Conservation (phyloP, 2,888 invertebrate species). For the Drosophila tanythrix region DNA sequence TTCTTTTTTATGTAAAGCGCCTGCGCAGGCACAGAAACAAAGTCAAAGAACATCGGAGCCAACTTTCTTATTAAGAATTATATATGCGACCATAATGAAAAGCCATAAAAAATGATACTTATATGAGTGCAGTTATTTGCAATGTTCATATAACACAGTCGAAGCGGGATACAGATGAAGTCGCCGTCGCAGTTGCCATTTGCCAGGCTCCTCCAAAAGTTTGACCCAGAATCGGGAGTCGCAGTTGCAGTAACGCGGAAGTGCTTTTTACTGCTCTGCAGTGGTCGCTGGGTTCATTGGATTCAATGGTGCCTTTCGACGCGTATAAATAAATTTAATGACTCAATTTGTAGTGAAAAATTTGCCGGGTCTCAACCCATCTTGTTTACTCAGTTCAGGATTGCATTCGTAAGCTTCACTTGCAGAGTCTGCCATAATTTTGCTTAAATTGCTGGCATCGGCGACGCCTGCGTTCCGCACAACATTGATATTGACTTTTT, state of each 20-base stretch:
- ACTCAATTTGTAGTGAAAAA: constrained; percentile 82
- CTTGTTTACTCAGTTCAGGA: constrained; percentile 50
- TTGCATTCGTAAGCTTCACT: constrained; percentile 57
- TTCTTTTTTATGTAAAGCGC: background rate
- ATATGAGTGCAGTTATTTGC: constrained; percentile 47
- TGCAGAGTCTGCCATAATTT: constrained; percentile 59
- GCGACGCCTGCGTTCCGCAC: constrained; percentile 6
- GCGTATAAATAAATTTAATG: constrained; percentile 82
- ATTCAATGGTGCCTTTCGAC: constrained; percentile 71
- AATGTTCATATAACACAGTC: constrained; percentile 32
- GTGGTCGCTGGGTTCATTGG: constrained; percentile 11
- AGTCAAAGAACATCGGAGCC: constrained; percentile 40
- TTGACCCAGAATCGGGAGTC: constrained; percentile 71
- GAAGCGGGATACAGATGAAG: no score
- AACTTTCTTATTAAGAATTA: constrained; percentile 79
- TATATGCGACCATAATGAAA: constrained; percentile 76
- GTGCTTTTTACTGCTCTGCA: constrained; percentile 50
- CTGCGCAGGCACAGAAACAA: constrained; percentile 41
- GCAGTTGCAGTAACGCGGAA: constrained; percentile 72
- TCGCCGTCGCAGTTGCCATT: background rate
- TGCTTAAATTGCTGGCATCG: constrained; percentile 55
- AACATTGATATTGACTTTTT: constrained; percentile 55
- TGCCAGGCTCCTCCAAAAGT: constrained; percentile 30
- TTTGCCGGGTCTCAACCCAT: constrained; percentile 44
- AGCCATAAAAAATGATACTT: constrained; percentile 80